These are phyloP conservation scores for Schizopygopsis malacanthus DNA, from an alignment of 2,797 vertebrate species.

Conservation along the genomic window DNA sequence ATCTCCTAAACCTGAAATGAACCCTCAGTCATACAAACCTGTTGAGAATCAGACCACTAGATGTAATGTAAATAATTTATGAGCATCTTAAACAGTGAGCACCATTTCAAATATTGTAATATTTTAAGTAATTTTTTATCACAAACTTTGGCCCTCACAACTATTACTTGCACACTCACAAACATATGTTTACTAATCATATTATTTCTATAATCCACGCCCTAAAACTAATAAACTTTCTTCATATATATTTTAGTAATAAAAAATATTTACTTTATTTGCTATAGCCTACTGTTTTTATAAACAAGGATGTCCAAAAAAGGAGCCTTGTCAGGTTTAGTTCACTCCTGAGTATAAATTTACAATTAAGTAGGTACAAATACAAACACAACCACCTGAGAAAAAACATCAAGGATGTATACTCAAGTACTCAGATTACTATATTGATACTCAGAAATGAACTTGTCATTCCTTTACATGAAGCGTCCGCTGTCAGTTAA, in stretches of 20 bases:
- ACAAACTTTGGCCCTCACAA: not conserved
- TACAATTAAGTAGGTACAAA: not conserved
- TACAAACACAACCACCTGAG: not conserved
- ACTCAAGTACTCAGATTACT: too few species aligned
- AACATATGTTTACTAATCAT: not conserved
- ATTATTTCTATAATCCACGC: not conserved
- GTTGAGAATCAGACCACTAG: not conserved
- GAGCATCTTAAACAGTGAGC: not conserved
- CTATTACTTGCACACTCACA: not conserved
- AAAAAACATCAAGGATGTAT: not conserved
- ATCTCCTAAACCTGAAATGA: not conserved
- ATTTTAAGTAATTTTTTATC: not conserved
- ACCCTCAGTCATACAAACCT: not conserved
- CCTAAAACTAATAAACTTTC: not conserved
- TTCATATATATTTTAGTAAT: not conserved
- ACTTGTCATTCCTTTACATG: not conserved
- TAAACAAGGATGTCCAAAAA: not conserved
- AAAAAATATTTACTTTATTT: not conserved
- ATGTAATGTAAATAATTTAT: not conserved
- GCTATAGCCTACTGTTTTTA: not conserved
- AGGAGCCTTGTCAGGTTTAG: not conserved
- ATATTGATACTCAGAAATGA: not conserved
- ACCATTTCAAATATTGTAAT: not conserved
- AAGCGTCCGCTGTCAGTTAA: not conserved
- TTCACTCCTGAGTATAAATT: not conserved